Conservation (phyloP, 2,888 invertebrate species). For the Temnothorax rugatulus region DNA sequence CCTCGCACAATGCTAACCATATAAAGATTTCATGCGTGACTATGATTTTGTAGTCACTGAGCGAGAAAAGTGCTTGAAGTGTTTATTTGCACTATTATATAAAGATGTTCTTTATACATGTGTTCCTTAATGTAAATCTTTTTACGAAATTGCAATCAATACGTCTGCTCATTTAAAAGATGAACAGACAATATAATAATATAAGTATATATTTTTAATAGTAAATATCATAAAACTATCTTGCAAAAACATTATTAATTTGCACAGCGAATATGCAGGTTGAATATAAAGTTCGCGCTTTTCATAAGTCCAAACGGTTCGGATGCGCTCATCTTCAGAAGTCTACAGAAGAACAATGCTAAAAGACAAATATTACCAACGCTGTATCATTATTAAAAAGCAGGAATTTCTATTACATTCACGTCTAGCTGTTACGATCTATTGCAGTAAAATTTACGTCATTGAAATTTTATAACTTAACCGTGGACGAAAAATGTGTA, state of each 20-base stretch:
- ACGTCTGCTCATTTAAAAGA: neutral
- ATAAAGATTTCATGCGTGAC: neutral
- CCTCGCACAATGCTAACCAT: neutral
- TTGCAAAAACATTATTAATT: neutral
- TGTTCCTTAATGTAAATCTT: neutral
- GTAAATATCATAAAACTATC: neutral
- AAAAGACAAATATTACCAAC: constrained; percentile 22
- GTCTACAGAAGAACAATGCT: neutral
- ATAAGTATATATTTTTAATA: neutral
- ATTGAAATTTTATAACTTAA: neutral
- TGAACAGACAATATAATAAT: neutral
- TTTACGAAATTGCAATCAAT: neutral
- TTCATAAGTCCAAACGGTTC: neutral
- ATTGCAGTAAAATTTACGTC: neutral
- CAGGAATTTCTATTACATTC: constrained; percentile 21
- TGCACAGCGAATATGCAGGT: neutral
- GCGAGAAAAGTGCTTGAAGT: neutral
- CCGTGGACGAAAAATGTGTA: neutral
- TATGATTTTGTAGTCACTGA: neutral
- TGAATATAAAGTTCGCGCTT: constrained; percentile 17
- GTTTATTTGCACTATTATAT: neutral
- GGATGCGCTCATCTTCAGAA: neutral
- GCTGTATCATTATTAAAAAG: neutral
- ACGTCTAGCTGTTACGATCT: neutral
- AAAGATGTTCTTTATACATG: neutral